These are phyloP conservation scores for Ceratotherium simum DNA, from an alignment of 2,113 vertebrate species.

Conservation along the genomic window DNA sequence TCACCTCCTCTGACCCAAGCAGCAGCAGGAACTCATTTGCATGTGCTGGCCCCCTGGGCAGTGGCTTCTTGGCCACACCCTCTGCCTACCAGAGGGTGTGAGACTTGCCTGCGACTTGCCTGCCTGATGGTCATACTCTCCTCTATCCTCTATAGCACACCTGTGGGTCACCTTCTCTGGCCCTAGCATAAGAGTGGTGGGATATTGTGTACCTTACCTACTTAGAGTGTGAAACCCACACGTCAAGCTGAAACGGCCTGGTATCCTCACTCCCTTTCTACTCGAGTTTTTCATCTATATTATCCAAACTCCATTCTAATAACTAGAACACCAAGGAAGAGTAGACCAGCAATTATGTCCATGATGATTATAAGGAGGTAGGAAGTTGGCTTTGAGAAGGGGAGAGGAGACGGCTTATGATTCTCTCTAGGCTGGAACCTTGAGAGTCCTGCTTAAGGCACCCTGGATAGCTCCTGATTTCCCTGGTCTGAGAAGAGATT, in stretches of 20 bases:
- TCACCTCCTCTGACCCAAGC: not conserved
- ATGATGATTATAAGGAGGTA: not conserved
- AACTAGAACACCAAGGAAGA: not conserved
- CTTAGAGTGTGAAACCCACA: not conserved
- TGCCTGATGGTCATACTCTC: not conserved
- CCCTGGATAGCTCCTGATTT: not conserved
- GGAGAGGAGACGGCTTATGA: not conserved
- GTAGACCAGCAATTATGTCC: not conserved
- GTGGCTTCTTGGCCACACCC: not conserved
- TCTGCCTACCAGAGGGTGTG: not conserved
- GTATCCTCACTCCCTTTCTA: not conserved
- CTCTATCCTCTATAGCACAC: no score
- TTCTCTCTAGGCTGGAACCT: not conserved
- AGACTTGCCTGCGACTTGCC: not conserved
- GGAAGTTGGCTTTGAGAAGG: not conserved
- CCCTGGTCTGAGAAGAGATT: not conserved
- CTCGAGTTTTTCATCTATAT: not conserved
- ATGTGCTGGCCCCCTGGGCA: not conserved
- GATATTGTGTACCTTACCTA: not conserved
- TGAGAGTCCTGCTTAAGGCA: not conserved
- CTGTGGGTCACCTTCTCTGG: not conserved
- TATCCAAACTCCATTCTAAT: not conserved
- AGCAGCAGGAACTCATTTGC: not conserved
- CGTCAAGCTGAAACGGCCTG: not conserved
- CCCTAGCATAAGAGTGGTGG: fast-evolving